Conservation (phyloP, 2,113 vertebrate species). For the Dinomys branickii region DNA sequence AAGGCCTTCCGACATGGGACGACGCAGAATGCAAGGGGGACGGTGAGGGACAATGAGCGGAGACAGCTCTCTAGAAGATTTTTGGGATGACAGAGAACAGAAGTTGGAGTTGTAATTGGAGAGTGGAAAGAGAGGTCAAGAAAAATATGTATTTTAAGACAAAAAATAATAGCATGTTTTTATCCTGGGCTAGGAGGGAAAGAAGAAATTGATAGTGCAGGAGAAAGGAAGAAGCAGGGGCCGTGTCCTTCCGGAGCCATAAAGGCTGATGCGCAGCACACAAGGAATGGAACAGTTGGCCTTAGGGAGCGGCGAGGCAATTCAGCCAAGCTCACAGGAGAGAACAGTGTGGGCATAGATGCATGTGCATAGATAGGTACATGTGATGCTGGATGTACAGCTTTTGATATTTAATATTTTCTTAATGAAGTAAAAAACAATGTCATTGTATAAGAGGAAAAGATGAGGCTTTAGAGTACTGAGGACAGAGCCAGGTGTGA, state of each 20-base stretch:
- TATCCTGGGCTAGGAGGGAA: neutral
- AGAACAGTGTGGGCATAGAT: neutral
- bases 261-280: neutral
- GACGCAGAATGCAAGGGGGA: neutral
- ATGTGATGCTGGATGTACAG: rapidly evolving
- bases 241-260: neutral
- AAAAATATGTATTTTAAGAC: slow-evolving; percentile 4
- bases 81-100: neutral
- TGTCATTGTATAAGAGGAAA: neutral
- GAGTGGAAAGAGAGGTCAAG: neutral
- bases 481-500: neutral
- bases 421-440: neutral
- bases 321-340: neutral
- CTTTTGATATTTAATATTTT: neutral
- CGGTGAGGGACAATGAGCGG: neutral
- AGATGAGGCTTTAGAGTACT: neutral
- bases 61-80: neutral
- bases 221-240: neutral
- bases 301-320: neutral
- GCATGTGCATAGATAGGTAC: rapidly evolving
- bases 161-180: neutral
- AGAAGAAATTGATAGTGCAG: neutral
- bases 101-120: neutral
- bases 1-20: neutral
- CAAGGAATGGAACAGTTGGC: neutral